These are phyloP conservation scores for Zosterops japonicus DNA, from an alignment of 2,113 vertebrate genomes.

Conservation along the genomic window DNA sequence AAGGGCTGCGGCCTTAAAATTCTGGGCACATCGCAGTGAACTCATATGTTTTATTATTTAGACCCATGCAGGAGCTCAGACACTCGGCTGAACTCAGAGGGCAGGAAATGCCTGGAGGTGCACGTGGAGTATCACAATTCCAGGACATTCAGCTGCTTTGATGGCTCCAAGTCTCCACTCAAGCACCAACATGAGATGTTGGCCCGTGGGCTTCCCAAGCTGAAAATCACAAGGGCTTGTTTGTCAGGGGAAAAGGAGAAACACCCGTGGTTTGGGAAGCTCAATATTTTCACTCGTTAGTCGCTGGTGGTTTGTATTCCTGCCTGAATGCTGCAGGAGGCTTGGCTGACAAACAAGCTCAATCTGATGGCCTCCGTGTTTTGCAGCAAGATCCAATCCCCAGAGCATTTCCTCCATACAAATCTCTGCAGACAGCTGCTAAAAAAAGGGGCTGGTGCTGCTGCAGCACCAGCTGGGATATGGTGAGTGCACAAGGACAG, in stretches of 20 bases:
- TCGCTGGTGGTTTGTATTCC: background rate
- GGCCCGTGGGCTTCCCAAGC: background rate
- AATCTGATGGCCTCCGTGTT: background rate
- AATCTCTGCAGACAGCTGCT: background rate
- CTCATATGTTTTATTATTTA: background rate
- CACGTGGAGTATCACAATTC: background rate
- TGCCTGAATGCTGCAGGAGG: background rate
- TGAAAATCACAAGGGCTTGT: background rate
- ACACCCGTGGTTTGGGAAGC: background rate
- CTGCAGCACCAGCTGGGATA: background rate
- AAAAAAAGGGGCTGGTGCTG: background rate
- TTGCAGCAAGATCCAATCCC: background rate
- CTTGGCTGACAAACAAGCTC: background rate
- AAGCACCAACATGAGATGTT: accelerated
- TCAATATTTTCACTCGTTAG: background rate
- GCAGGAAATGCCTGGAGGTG: background rate
- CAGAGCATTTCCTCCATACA: background rate
- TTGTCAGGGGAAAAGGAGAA: background rate
- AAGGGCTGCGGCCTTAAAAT: background rate
- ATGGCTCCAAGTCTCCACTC: accelerated
- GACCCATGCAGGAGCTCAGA: background rate
- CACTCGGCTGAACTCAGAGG: background rate
- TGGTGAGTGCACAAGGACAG: background rate
- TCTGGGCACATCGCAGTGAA: background rate
- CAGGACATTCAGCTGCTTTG: background rate